Evolutionary conservation across 2,113 vertebrate genomes (phyloP).

Genomic region (Dissostichus mawsoni): DNA sequence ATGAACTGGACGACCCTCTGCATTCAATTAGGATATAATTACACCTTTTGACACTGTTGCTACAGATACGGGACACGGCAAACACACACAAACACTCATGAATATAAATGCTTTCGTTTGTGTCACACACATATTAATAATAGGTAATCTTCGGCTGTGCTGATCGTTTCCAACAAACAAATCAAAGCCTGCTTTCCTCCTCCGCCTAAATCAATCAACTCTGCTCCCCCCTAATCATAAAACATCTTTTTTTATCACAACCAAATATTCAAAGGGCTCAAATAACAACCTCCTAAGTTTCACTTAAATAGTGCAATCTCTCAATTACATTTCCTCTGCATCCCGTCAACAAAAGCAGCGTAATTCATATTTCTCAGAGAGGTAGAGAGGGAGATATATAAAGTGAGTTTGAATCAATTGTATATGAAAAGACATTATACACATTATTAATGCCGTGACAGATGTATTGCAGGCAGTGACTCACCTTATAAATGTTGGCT

Average conservation of each 20-base stretch:
- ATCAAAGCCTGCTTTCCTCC: conserved; percentile 54
- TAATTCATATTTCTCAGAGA: conserved; percentile 74
- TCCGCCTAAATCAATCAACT: conserved; percentile 57
- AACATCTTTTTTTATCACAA: conserved; percentile 21
- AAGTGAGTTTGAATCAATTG: conserved; percentile 65
- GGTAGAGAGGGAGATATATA: conserved; percentile 19
- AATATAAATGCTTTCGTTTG: conserved; percentile 32
- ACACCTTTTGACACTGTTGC: conserved; percentile 3
- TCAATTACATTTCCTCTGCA: conserved; percentile 55
- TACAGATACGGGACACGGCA: background rate
- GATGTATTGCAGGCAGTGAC: conserved; percentile 9
- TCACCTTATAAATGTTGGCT: conserved; percentile 78
- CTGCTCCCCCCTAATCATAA: conserved; percentile 10
- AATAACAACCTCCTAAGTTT: conserved; percentile 46
- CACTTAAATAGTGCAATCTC: conserved; percentile 54
- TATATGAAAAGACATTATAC: background rate
- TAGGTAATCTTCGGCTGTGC: conserved; percentile 34
- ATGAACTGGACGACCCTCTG: conserved; percentile 27
- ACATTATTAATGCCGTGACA: background rate
- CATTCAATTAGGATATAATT: conserved; percentile 12
- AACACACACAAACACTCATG: conserved; percentile 11
- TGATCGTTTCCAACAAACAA: conserved; percentile 56
- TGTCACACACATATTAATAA: conserved; percentile 27
- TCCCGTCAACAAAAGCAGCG: conserved; percentile 42
- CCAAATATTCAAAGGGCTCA: conserved; percentile 39